Percentiles rank a stretch among this genome's conserved stretches.
Conservation (phyloP, 2,797 vertebrate species). For the Bryconaethiops microstoma region DNA sequence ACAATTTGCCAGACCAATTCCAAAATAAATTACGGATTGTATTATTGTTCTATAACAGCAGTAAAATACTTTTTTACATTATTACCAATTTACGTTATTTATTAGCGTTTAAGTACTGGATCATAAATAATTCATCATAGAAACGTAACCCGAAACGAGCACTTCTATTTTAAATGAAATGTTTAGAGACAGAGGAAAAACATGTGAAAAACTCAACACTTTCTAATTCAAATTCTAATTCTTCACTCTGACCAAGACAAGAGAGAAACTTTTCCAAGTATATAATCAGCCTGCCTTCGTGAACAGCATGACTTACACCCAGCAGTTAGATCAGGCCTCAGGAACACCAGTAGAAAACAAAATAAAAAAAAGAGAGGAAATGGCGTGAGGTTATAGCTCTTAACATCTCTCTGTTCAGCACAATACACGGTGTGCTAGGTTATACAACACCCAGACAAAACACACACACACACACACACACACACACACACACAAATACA, state of each 20-base stretch:
- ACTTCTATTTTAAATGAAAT: too few relatives aligned
- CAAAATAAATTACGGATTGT: too few relatives aligned
- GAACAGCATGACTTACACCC: not conserved
- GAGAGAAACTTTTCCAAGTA: not conserved
- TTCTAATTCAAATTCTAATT: not conserved
- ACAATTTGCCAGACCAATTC: too few relatives aligned
- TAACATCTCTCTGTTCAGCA: slow-evolving; percentile 4
- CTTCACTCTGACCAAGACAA: not conserved
- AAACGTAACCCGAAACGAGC: too few relatives aligned
- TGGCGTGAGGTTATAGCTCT: slow-evolving; percentile 47
- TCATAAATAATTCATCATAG: too few relatives aligned
- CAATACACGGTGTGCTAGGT: slow-evolving; percentile 35
- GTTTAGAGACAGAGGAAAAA: not conserved
- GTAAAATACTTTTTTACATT: too few relatives aligned
- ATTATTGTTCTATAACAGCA: too few relatives aligned
- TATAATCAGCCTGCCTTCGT: not conserved
- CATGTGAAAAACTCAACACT: not conserved
- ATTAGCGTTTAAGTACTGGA: too few relatives aligned
- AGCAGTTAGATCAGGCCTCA: not conserved
- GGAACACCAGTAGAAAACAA: not conserved
- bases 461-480: too few relatives aligned
- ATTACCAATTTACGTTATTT: not conserved
- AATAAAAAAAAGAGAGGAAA: not conserved
- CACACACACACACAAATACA: too few relatives aligned
- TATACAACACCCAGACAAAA: slow-evolving; percentile 41